These are phyloP conservation scores for Melikaiella ostensackeni DNA, from an alignment of 2,888 invertebrate genomes.

Conservation along the genomic window DNA sequence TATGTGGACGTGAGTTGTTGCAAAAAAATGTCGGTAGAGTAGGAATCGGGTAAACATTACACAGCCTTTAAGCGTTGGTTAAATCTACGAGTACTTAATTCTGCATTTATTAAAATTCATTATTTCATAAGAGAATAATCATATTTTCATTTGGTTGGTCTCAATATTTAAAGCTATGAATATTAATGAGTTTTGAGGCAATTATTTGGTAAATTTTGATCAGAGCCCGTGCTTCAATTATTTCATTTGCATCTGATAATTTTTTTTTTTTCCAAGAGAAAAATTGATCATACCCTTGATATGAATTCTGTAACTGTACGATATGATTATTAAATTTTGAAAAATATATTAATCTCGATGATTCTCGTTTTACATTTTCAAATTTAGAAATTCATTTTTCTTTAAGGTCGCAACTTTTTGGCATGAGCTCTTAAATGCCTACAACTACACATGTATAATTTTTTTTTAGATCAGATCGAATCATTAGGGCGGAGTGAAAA, in stretches of 20 bases:
- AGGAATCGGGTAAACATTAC: too few species aligned
- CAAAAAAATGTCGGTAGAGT: too few species aligned
- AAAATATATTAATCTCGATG: conserved; percentile 32
- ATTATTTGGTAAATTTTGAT: conserved; percentile 4
- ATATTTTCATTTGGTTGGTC: conserved; percentile 38
- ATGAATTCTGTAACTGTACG: background rate
- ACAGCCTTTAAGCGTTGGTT: background rate
- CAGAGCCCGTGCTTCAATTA: background rate
- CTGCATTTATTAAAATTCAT: conserved; percentile 27
- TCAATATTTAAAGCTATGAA: conserved; percentile 16
- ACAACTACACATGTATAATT: background rate
- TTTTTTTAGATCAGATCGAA: background rate
- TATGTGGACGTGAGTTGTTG: too few species aligned
- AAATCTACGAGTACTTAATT: conserved; percentile 5
- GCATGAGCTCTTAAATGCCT: background rate
- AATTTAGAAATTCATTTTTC: too few species aligned
- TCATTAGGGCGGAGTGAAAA: background rate
- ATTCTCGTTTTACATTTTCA: too few species aligned
- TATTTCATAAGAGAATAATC: conserved; percentile 21
- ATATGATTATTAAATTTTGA: background rate
- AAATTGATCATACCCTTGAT: background rate
- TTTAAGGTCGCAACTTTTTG: background rate
- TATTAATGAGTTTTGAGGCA: conserved; percentile 24
- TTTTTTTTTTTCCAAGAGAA: background rate
- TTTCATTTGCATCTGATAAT: background rate